These are phyloP conservation scores for Medauroidea extradentata DNA, from an alignment of 1,140 invertebrate genomes.

Conservation along the genomic window DNA sequence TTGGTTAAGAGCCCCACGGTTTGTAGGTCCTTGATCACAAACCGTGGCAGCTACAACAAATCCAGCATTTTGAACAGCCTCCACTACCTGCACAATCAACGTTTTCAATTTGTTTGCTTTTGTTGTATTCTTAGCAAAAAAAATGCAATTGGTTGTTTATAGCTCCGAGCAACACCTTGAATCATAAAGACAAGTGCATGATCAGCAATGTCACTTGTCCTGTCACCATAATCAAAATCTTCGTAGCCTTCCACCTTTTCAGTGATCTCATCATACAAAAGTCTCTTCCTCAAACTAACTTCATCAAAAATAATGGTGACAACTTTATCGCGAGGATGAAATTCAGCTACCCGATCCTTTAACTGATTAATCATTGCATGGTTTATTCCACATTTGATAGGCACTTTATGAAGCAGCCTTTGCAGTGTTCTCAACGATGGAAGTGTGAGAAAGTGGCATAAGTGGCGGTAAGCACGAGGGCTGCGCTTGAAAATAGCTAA, in stretches of 20 bases:
- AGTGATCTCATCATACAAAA: slow-evolving; percentile 12
- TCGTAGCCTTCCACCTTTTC: no score
- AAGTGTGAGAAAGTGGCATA: no score
- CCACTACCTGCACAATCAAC: slow-evolving; percentile 7
- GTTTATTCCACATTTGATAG: neutral
- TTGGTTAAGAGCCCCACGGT: neutral
- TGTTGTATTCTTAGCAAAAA: slow-evolving; percentile 10
- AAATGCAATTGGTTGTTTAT: slow-evolving; percentile 23
- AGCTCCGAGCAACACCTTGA: slow-evolving; percentile 14
- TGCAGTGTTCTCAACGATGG: neutral
- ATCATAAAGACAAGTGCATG: slow-evolving; percentile 27
- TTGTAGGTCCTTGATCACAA: slow-evolving; percentile 16
- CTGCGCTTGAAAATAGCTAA: neutral
- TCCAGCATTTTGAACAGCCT: neutral
- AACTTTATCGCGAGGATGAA: slow-evolving; percentile 9
- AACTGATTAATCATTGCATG: neutral
- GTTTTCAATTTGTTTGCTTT: slow-evolving; percentile 2
- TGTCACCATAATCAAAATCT: slow-evolving; percentile 16
- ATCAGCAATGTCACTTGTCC: slow-evolving; percentile 18
- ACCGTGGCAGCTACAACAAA: slow-evolving; percentile 10
- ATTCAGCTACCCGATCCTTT: neutral
- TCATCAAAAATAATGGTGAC: slow-evolving; percentile 21
- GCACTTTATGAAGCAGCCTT: neutral
- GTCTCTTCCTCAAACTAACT: slow-evolving; percentile 7
- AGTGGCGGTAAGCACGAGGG: neutral